Percentiles rank a stretch among this genome's conserved stretches.
Conservation (phyloP, 2,797 vertebrate genomes). For the Enteromius paludinosus region DNA sequence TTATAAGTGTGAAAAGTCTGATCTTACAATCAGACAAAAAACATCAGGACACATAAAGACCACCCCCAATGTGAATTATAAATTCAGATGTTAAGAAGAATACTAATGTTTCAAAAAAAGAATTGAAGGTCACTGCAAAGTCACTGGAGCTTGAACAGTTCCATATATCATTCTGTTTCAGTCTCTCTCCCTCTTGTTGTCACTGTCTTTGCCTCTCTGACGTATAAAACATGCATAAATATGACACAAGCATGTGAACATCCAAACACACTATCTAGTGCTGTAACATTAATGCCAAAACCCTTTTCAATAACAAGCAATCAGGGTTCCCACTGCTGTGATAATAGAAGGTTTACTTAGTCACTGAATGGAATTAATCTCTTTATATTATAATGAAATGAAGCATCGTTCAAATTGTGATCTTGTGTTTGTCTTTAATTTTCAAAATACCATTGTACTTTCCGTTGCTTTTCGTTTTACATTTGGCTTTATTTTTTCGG, state of each 20-base stretch:
- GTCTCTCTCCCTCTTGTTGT: neutral
- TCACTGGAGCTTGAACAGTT: neutral
- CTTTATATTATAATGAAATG: neutral
- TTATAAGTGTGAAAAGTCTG: neutral
- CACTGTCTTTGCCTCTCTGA: neutral
- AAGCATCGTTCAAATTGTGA: neutral
- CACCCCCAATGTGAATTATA: neutral
- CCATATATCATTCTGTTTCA: neutral
- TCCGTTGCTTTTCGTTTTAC: too few species aligned
- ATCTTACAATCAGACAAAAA: neutral
- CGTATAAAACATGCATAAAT: neutral
- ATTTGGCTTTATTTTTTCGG: neutral
- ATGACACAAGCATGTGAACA: neutral
- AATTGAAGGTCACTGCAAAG: slow-evolving; percentile 27
- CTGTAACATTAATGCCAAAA: neutral
- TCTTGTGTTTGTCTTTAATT: neutral
- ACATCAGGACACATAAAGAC: neutral
- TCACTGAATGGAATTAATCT: neutral
- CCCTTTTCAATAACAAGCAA: neutral
- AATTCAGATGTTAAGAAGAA: slow-evolving; percentile 7
- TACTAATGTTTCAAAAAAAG: neutral
- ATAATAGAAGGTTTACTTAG: neutral
- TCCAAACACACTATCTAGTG: neutral
- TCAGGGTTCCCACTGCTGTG: neutral
- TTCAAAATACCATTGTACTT: neutral